phyloP scores from a whole-genome alignment of 2,113 vertebrate species.

The Poicephalus gulielmi region DNA sequence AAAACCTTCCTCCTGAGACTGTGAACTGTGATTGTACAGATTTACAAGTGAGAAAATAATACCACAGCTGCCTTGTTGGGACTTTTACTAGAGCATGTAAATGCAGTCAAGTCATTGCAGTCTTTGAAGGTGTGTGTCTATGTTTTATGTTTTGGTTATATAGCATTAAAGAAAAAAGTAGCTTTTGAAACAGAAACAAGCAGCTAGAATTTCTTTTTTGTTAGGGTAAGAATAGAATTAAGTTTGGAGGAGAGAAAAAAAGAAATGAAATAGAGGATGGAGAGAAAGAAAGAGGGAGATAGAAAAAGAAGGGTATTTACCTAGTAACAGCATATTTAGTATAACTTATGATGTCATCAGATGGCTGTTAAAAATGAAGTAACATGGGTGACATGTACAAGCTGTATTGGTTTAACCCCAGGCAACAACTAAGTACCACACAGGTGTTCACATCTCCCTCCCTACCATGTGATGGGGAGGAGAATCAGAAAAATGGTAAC shows the following conservation, averaged over 20 bases:
- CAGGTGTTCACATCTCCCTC: neutral
- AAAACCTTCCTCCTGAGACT: neutral
- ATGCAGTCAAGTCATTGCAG: neutral
- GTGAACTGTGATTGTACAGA: neutral
- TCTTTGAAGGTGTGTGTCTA: neutral
- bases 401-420: neutral
- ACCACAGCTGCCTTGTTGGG: neutral
- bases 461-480: too few species aligned
- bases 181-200: neutral
- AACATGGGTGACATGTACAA: neutral
- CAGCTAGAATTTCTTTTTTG: neutral
- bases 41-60: neutral
- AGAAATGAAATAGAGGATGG: neutral
- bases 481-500: neutral
- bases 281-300: neutral
- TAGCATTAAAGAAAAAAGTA: neutral
- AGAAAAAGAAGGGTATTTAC: neutral
- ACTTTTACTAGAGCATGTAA: neutral
- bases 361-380: neutral
- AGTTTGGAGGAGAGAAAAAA: too few species aligned
- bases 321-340: neutral
- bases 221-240: neutral
- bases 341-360: neutral
- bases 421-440: neutral
- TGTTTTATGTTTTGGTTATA: neutral